These are phyloP conservation scores for Cardinalis cardinalis DNA, from an alignment of 2,113 vertebrate species.

Conservation along the genomic window DNA sequence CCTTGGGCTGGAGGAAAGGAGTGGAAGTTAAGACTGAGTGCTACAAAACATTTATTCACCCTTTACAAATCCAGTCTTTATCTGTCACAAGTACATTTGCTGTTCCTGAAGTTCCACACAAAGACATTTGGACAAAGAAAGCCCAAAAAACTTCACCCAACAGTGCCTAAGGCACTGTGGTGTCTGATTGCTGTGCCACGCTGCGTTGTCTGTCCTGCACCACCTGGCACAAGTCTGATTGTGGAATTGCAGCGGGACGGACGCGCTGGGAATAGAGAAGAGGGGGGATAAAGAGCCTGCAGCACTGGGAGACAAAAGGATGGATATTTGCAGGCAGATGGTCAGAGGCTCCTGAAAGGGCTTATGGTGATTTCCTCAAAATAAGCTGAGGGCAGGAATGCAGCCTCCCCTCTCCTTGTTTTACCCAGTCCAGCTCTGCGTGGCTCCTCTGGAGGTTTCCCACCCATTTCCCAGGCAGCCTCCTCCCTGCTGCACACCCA, in stretches of 20 bases:
- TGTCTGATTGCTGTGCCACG: background rate
- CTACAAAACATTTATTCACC: background rate
- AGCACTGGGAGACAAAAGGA: background rate
- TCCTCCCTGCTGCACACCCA: background rate
- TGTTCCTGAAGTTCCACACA: background rate
- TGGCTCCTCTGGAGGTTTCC: background rate
- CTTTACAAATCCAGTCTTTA: background rate
- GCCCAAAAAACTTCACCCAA: background rate
- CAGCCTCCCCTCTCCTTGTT: background rate
- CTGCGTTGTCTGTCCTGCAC: background rate
- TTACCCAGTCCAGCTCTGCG: background rate
- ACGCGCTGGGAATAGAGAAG: background rate
- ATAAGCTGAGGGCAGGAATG: background rate
- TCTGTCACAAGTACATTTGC: background rate
- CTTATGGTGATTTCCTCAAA: background rate
- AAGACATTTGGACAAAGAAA: background rate
- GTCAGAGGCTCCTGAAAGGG: background rate
- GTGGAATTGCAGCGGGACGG: background rate
- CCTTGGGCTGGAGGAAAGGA: background rate
- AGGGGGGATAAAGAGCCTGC: background rate
- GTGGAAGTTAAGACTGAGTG: background rate
- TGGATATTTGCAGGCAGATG: background rate
- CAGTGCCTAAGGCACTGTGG: fast-evolving
- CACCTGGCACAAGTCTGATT: background rate
- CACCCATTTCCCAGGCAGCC: background rate